Evolutionary conservation across 2,888 invertebrate species (phyloP).

Genomic region (Epistrophe grossulariae): DNA sequence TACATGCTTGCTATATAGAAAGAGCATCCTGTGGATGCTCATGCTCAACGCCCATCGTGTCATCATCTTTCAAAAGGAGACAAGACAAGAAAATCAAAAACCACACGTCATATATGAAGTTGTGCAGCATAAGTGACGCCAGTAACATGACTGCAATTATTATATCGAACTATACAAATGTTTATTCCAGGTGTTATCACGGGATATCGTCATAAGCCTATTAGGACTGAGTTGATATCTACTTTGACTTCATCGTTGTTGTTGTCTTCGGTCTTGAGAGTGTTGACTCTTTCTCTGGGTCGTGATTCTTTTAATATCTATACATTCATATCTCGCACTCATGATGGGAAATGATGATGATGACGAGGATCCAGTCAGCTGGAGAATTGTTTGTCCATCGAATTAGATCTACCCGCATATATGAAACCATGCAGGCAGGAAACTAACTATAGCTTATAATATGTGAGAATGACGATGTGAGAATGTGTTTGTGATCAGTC

Average conservation of each 20-base stretch:
- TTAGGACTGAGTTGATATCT: slow-evolving; percentile 44
- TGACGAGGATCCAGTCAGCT: slow-evolving; percentile 41
- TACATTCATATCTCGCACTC: background rate
- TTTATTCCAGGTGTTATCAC: slow-evolving; percentile 68
- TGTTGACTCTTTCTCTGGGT: slow-evolving; percentile 13
- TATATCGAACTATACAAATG: slow-evolving; percentile 71
- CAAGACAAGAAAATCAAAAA: slow-evolving; percentile 13
- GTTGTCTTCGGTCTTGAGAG: background rate
- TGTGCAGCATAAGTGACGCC: slow-evolving; percentile 52
- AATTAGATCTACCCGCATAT: slow-evolving; percentile 43
- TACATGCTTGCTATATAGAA: slow-evolving; percentile 35
- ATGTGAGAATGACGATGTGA: background rate
- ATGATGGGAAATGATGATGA: slow-evolving; percentile 10
- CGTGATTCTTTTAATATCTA: background rate
- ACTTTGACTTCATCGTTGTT: background rate
- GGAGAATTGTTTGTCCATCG: slow-evolving; percentile 23
- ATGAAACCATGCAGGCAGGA: too few species aligned
- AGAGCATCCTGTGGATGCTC: slow-evolving; percentile 50
- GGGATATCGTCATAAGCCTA: slow-evolving; percentile 62
- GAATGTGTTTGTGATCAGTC: background rate
- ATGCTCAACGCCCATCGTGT: slow-evolving; percentile 24
- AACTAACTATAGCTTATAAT: too few species aligned
- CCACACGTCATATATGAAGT: slow-evolving; percentile 31
- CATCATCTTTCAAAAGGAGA: background rate
- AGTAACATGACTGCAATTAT: slow-evolving; percentile 66